Base-by-base conservation (phyloP, 1,140 invertebrate genomes). In the Anastatus disparis region DNA sequence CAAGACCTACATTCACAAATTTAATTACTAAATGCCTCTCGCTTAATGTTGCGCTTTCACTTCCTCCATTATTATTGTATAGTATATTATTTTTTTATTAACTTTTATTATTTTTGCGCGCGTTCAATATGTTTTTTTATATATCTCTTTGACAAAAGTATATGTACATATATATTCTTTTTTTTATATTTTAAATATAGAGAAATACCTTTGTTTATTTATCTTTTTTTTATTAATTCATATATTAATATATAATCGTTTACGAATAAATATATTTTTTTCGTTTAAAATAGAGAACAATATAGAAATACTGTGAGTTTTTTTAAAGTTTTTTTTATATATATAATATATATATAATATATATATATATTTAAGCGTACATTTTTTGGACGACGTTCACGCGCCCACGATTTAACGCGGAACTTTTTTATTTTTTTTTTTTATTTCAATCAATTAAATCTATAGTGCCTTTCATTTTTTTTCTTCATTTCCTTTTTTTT, bases 231-330 rank as follows among this genome's bases (percentile, higher is more conserved):
- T 10, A 15, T 42, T 38, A 59, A 3, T 29, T 50, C 61, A 42
- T 61, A 70, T 63, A 22, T 61, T 6, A 20, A 22, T n/a, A 66
- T 66, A 72, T 67, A 58, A 71, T 52, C 55, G 20, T 58, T n/a
- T 52, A 26, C 29, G 53, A 59, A 58, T 74, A 61, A 59, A 65
- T 48, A 58, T n/a, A n/a, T n/a, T n/a, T n/a, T n/a, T 63, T 61
- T 66, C 38, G 13, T 76, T 68, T 72, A 70, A 73, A 70, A 75
- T 65, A 71, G 64, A 62, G 52, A 62, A 62, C 26, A 44, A 66
- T 70, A 53, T 65, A 72, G 44, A 67, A 70, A 71, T 67, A 70
- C 15, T 70, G 50, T 67, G 40, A 62, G 64, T 70, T n/a, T n/a
- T n/a, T n/a, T n/a, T 63, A 59, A 55, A 70, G 65, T 40, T 9